Evolutionary conservation across 92 coral and sea anemone genomes (phyloP).

Genomic region (Palythoa caribaeorum): DNA sequence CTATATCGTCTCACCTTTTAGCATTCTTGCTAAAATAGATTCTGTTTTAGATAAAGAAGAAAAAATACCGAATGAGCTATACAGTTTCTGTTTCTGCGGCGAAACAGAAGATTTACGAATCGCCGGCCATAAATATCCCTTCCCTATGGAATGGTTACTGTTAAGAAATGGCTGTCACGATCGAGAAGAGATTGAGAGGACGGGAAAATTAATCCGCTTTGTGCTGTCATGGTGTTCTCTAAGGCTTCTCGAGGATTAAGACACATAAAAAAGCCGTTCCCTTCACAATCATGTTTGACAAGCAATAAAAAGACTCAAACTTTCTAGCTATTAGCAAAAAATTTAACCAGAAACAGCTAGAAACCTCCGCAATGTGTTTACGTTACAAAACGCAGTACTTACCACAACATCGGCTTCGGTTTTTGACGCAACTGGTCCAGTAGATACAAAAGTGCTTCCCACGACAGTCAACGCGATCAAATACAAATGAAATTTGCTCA

Average conservation of each 20-base stretch:
- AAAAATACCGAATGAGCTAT: not conserved
- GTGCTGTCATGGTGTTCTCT: not conserved
- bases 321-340: not conserved
- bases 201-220: slow-evolving; percentile 13
- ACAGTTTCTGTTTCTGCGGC: not conserved
- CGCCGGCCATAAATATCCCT: not conserved
- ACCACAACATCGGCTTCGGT: slow-evolving; percentile 35
- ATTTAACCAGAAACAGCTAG: not conserved
- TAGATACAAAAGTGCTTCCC: not conserved
- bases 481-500: not conserved
- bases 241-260: not conserved
- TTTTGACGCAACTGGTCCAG: slow-evolving; percentile 47
- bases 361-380: not conserved
- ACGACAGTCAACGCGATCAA: not conserved
- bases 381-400: slow-evolving; percentile 6
- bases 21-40: not conserved
- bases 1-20: not conserved
- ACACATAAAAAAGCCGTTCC: not conserved
- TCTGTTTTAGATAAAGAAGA: not conserved
- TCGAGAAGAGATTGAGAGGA: not conserved
- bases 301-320: not conserved
- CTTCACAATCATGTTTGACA: not conserved
- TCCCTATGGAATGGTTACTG: not conserved
- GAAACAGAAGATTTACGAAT: not conserved
- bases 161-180: slow-evolving; percentile 15